A percentile compares a stretch with the other conserved stretches of the same genome.
These are phyloP conservation scores for Corythornis madagascariensis DNA, from an alignment of 2,113 vertebrate species.

Conservation along the genomic window DNA sequence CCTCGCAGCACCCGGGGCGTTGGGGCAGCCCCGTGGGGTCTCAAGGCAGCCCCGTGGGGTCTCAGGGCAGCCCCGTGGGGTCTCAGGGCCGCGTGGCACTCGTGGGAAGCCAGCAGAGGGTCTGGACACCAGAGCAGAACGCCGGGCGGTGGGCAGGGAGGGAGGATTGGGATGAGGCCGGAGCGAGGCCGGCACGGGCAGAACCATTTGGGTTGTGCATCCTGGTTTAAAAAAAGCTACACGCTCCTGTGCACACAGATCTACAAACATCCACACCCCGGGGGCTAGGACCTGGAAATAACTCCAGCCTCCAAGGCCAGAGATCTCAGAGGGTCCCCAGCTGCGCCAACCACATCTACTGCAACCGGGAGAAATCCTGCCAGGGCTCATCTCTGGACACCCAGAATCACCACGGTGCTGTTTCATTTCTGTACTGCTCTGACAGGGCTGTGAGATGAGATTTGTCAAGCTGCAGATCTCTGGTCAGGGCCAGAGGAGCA, in stretches of 20 bases:
- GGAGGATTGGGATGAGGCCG: background rate
- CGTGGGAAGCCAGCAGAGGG: background rate
- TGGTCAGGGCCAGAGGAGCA: background rate
- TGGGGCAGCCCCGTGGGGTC: background rate
- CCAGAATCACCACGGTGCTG: background rate
- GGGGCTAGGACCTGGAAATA: background rate
- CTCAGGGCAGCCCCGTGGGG: background rate
- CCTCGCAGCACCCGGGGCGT: background rate
- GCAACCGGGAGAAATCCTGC: too few species aligned
- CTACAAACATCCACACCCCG: slow-evolving; percentile 2
- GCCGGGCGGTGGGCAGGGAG: fast-evolving
- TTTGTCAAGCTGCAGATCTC: background rate
- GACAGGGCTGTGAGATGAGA: background rate
- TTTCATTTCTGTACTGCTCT: background rate
- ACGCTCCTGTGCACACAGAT: background rate
- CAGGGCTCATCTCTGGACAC: background rate
- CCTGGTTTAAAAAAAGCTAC: slow-evolving; percentile 54
- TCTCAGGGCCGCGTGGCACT: background rate
- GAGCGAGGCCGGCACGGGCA: background rate
- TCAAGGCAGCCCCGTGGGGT: background rate
- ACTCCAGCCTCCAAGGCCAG: background rate
- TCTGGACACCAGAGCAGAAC: background rate
- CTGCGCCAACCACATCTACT: background rate
- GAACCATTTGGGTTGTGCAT: background rate
- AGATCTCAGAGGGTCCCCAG: background rate